These are phyloP conservation scores for Jaculus jaculus DNA, from an alignment of 2,113 vertebrate species.

Conservation along the genomic window DNA sequence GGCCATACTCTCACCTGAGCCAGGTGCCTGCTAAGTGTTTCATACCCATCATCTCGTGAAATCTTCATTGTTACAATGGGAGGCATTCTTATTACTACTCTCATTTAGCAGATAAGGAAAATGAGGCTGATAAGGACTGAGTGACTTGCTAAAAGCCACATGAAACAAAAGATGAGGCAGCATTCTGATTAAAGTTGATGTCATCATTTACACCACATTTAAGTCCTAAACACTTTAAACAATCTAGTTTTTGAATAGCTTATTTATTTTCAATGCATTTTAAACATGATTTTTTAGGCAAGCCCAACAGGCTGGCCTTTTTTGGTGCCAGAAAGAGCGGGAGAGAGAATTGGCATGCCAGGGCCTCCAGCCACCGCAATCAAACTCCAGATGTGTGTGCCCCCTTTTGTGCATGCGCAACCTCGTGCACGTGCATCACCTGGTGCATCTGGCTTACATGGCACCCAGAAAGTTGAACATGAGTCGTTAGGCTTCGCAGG, in stretches of 20 bases:
- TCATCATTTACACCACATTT: background rate
- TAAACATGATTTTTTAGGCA: background rate
- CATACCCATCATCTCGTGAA: background rate
- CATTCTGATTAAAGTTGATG: slow-evolving; percentile 12
- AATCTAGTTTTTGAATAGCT: background rate
- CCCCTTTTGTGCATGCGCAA: no score
- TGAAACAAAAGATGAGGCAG: background rate
- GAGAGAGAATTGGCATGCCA: no score
- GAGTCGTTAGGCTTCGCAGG: no score
- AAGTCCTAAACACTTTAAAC: background rate
- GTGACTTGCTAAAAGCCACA: background rate
- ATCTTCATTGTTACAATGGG: background rate
- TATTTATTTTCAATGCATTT: background rate
- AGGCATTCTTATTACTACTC: background rate
- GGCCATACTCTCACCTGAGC: background rate
- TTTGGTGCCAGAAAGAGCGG: no score
- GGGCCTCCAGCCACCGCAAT: no score
- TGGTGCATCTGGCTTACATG: no score
- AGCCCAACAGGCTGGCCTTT: no score
- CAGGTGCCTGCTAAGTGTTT: background rate
- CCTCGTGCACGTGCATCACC: no score
- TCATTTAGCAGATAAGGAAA: background rate
- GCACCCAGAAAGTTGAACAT: no score
- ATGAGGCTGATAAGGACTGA: background rate
- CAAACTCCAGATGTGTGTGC: no score